Evolutionary conservation across 2,888 invertebrate species (phyloP), one percentile per base, ranked within the genome.

Genomic region (Meiosimyza decipiens): DNA sequence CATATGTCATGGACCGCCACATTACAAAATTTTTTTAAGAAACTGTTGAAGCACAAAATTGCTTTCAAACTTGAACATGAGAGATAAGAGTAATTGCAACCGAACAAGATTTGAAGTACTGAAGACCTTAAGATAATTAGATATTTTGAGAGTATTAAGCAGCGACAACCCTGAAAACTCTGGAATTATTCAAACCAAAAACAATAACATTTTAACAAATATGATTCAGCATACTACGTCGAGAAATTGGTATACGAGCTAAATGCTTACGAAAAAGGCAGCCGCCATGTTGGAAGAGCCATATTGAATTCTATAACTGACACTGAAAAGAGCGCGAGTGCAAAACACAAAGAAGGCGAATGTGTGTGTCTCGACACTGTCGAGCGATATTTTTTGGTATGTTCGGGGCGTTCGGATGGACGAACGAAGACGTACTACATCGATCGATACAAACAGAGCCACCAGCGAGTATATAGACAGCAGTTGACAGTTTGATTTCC

Each of bases 221-320:
- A 75, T n/a, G n/a, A 62, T 1, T 62, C n/a, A 15, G 11, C n/a
- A 51, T 64, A 28, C 12, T 60, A 40, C 12, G 5, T 1, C 18
- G 12, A 22, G 28, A 12, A 57, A 16, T 57, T 57, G 57, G 22
- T 28, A 57, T 55, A 16, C n/a, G 18, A n/a, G 5, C 16, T 9
- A 22, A 18, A 57, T 18, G 57, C 28, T 2, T 16, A 22, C 33
- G 51, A 13, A 13, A 9, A 16, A 13, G 22, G 69, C 40, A 62
- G 82, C 82, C 74, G 84, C 84, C 84, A 83, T 83, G 74, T 83
- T 83, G 81, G 71, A 73, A 72, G 71, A 77, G 79, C 80, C 81
- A 81, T 82, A 73, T 80, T 80, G 63, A 59, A 57, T 68, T 68
- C 49, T 22, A 9, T 9, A 40, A 7, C 40, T 40, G 40, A 40